Base-by-base conservation (phyloP, 2,888 invertebrate species). In the Muscina levida region DNA sequence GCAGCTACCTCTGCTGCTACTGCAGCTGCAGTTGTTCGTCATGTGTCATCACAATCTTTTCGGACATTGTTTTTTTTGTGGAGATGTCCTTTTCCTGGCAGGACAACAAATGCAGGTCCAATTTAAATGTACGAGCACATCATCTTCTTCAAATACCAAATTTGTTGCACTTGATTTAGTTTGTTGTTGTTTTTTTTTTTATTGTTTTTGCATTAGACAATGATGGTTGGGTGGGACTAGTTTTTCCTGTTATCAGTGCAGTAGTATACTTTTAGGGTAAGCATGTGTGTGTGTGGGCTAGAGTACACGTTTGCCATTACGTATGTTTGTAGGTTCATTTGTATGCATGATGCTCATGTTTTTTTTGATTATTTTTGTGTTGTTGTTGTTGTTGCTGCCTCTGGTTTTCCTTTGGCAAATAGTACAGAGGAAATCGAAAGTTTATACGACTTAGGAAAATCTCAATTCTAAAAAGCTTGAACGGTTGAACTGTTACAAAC, bases 401-500 rank as follows among this genome's bases (percentile, higher is more conserved):
- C 26, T 31, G 26, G 31, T 66, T n/a, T n/a, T 17, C 46, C 66
- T 48, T 46, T 26, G 46, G 10, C 31, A 57, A n/a, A 26, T 57
- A 15, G 31, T 57, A 57, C 56, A 56, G 10, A 13, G 13, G 26
- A 56, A 31, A 57, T 31, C 26, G 17, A 26, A 48, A 67, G 26
- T 48, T 17, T 46, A 48, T 31, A 48, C 31, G 48, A 17, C 66
- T 48, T 51, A 48, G 26, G 51, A 24, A 67, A 31, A 37, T 67
- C 48, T 51, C 31, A 67, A 67, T 51, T 77, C 66, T 17, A 57
- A 67, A 57, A n/a, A n/a, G n/a, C 46, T 71, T 72, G 57, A 44
- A 72, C 31, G 53, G 72, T 67, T 77, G 72, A 77, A 72, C 44
- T 59, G 72, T 53, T 62, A 53, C 31, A 19, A 72, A 59, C 24